These are phyloP conservation scores for Puntigrus tetrazona DNA, from an alignment of 2,113 vertebrate genomes.

Conservation along the genomic window DNA sequence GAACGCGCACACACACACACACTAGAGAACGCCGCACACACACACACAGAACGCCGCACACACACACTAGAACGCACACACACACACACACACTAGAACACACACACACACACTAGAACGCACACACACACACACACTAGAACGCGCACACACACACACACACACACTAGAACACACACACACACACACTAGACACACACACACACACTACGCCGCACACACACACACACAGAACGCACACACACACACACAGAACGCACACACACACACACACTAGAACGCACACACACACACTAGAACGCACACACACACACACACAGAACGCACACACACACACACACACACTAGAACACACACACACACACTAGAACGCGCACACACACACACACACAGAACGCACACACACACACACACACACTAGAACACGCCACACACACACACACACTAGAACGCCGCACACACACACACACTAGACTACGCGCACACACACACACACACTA, in stretches of 20 bases:
- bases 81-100: too few species aligned
- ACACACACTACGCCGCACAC: background rate
- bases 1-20: too few species aligned
- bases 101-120: too few species aligned
- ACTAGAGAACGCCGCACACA: too few species aligned
- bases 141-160: too few species aligned
- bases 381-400: background rate
- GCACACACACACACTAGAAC: background rate
- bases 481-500: background rate
- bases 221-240: slow-evolving; percentile 11
- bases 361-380: background rate
- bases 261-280: background rate
- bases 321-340: background rate
- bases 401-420: background rate
- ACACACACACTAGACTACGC: background rate
- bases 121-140: too few species aligned
- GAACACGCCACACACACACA: background rate
- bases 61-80: too few species aligned
- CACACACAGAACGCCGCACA: too few species aligned
- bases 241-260: too few species aligned
- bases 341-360: background rate
- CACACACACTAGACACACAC: too few species aligned
- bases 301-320: background rate
- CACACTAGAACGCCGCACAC: background rate
- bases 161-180: too few species aligned